Conservation (phyloP, 2,888 invertebrate species). For the Automeris io region DNA sequence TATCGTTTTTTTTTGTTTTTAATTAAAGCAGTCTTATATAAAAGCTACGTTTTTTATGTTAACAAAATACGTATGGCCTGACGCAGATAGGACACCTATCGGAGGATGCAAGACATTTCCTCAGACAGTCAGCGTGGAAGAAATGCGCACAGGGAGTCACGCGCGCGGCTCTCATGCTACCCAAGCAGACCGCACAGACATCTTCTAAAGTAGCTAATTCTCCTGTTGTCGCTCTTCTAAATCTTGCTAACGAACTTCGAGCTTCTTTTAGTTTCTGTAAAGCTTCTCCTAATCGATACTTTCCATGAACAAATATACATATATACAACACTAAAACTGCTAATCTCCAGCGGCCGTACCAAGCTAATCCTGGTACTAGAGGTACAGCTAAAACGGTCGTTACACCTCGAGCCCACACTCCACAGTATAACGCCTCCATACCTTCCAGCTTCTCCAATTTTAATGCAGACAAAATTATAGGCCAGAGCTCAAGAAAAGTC, state of each 20-base stretch:
- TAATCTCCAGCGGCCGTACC: conserved; percentile 76
- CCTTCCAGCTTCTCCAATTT: conserved; percentile 81
- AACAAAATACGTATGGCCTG: conserved; percentile 78
- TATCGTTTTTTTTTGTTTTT: not conserved
- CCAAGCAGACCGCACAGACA: conserved; percentile 87
- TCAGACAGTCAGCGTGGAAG: conserved; percentile 86
- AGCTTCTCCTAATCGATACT: conserved; percentile 78
- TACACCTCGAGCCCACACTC: conserved; percentile 78
- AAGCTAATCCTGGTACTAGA: conserved; percentile 74
- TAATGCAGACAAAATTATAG: conserved; percentile 73
- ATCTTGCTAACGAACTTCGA: conserved; percentile 77
- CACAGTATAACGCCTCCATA: conserved; percentile 83
- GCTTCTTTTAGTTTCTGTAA: conserved; percentile 76
- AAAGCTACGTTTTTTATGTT: conserved; percentile 11
- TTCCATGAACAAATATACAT: conserved; percentile 80
- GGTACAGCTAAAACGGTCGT: conserved; percentile 77
- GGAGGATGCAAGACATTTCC: conserved; percentile 83
- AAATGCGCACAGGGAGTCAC: conserved; percentile 88
- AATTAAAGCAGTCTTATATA: conserved; percentile 7
- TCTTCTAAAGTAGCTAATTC: conserved; percentile 84
- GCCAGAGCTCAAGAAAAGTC: conserved; percentile 82
- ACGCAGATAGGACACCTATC: conserved; percentile 87
- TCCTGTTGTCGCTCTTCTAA: conserved; percentile 79
- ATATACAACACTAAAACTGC: conserved; percentile 78
- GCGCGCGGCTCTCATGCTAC: conserved; percentile 81